phyloP scores from a whole-genome alignment of 2,797 vertebrate species.

The Leptoclinus maculatus region DNA sequence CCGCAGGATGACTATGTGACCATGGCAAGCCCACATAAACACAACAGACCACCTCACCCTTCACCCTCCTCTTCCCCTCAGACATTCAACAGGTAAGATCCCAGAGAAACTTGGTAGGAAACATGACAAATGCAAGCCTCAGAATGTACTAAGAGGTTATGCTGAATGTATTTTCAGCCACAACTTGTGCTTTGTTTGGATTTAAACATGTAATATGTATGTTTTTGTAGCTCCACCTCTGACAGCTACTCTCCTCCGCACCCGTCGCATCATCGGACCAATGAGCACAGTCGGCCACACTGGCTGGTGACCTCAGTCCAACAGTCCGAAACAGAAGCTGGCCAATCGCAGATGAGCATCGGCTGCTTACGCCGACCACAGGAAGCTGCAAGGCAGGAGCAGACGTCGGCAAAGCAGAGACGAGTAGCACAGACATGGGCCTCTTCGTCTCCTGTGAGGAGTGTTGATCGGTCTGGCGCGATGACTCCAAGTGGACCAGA shows the following conservation, averaged over 20 bases:
- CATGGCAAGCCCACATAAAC: conserved; percentile 68
- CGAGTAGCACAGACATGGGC: not conserved
- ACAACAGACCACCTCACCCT: not conserved
- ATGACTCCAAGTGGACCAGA: not conserved
- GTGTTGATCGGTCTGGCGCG: not conserved
- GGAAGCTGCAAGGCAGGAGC: not conserved
- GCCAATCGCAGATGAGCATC: conserved; percentile 16
- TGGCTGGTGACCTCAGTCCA: conserved; percentile 11
- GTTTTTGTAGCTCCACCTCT: conserved; percentile 39
- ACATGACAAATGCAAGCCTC: not conserved
- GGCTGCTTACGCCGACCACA: not conserved
- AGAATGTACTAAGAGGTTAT: not conserved
- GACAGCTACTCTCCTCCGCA: conserved; percentile 34
- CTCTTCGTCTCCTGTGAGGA: not conserved
- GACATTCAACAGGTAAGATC: conserved; percentile 56
- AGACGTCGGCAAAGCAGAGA: not conserved
- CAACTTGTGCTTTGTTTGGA: not conserved
- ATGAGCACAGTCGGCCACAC: not conserved
- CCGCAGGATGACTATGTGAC: conserved; percentile 66
- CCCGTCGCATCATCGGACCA: conserved; percentile 10
- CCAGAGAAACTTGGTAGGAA: not conserved
- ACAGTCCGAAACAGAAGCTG: conserved; percentile 4
- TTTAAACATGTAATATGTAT: not conserved
- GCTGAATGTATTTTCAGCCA: rapidly evolving
- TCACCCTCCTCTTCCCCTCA: conserved; percentile 37